Evolutionary conservation across 2,888 invertebrate genomes (phyloP), one percentile per base, ranked within the genome.

Genomic region (Oscheius sp.): DNA sequence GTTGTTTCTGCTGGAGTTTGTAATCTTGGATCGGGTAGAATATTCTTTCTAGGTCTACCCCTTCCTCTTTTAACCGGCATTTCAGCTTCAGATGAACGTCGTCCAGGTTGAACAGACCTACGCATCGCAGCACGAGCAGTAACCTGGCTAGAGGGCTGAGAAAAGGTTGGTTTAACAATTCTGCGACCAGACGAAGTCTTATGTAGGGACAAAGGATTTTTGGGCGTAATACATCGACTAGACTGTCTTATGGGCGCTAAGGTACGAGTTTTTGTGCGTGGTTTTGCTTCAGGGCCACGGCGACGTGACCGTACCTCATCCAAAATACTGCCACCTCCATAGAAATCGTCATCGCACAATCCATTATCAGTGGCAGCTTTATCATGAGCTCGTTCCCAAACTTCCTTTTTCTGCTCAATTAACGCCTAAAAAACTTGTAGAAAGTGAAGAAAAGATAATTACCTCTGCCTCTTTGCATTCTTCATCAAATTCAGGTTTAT

Each of bases 401-500:
- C 82, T 45, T 78, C 79, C 66, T 84, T 81, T 72, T 83, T 80
- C 74, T 80, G 81, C 23, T 76, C 73, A 27, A 82, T 78, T 55
- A 79, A 45, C 0, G 84, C 84, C 86, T 86, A 61, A 53, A 56
- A 35, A 58, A 43, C 7, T 29, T 9, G 16, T 1, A 13, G 25
- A 27, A 43, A 52, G 16, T 7, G 2, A 12, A 69, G 12, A 16
- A n/a, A 6, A 35, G 53, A 53, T 35, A 43, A 1, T 21, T 55
- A 93, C 94, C 89, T 95, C 95, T 18, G 95, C 96, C 52, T 93
- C 93, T 16, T 93, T 93, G 46, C 94, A 89, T 86, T 95, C 95
- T 87, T 96, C 95, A 0, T 94, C 93, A 16, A 91, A 91, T 86
- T 92, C 92, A 18, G 93, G 93, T 23, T 93, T 92, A 89, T 94